Evolutionary conservation across 53 echinoderm and acorn worm species (phyloP).

Genomic region (Paracentrotus lividus): DNA sequence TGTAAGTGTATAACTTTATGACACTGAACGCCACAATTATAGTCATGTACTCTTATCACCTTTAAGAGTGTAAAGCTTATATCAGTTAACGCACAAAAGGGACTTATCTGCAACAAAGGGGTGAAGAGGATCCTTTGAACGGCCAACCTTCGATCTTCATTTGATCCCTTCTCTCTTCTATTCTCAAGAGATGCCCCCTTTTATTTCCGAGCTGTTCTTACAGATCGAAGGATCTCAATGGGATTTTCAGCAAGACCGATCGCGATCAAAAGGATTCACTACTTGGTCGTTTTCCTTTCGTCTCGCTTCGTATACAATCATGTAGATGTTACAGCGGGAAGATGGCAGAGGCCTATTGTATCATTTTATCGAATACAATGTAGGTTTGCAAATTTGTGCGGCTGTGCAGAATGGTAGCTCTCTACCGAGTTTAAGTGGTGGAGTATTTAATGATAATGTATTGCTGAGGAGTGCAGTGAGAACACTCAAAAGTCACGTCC

Average conservation of each 20-base stretch:
- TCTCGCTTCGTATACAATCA: background rate
- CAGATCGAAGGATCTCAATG: constrained; percentile 47
- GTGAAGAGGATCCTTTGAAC: background rate
- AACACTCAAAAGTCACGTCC: too few species aligned
- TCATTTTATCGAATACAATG: background rate
- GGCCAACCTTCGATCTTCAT: constrained; percentile 25
- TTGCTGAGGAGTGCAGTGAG: too few species aligned
- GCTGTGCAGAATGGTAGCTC: background rate
- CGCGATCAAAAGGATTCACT: background rate
- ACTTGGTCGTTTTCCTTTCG: background rate
- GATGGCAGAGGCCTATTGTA: background rate
- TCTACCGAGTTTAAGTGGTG: background rate
- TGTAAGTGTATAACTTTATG: background rate
- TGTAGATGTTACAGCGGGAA: background rate
- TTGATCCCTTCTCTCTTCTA: background rate
- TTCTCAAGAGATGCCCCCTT: constrained; percentile 2
- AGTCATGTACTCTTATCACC: background rate
- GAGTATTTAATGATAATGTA: background rate
- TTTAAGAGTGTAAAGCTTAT: background rate
- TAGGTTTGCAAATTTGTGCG: background rate
- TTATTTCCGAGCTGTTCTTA: background rate
- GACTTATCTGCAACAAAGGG: constrained; percentile 19
- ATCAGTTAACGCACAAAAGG: background rate
- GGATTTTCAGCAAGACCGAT: constrained; percentile 31
- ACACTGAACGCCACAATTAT: background rate